A percentile compares a stretch with the other conserved stretches of the same genome.
Conservation (phyloP, 2,797 vertebrate species). For the Antennarius maculatus region DNA sequence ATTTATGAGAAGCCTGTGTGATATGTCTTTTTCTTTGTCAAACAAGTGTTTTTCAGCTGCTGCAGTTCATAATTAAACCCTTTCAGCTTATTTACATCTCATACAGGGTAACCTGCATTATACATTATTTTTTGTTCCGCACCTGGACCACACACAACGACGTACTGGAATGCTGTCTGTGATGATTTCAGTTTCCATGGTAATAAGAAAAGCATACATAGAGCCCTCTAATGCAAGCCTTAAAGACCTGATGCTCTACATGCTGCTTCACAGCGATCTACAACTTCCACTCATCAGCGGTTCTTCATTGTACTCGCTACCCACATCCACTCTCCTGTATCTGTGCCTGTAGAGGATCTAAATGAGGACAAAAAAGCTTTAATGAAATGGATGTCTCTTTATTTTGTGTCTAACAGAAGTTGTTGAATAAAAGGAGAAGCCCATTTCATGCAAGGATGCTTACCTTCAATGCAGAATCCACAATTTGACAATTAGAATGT, state of each 20-base stretch:
- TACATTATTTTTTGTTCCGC: conserved; percentile 30
- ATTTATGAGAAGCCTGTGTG: conserved; percentile 13
- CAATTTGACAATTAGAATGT: not conserved
- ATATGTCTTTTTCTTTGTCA: conserved; percentile 11
- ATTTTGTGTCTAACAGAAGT: conserved; percentile 19
- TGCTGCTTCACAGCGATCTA: conserved; percentile 30
- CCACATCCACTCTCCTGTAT: conserved; percentile 7
- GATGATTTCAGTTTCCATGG: conserved; percentile 75
- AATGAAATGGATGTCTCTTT: conserved; percentile 48
- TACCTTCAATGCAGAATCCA: not conserved
- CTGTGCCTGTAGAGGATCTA: conserved; percentile 23
- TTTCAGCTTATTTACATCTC: no score
- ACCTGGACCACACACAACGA: conserved; percentile 52
- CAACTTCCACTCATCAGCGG: conserved; percentile 38
- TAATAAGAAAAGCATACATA: conserved; percentile 56
- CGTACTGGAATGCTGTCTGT: conserved; percentile 40
- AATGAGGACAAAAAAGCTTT: conserved; percentile 29
- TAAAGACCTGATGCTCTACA: conserved; percentile 39
- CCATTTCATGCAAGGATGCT: not conserved
- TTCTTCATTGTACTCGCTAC: not conserved
- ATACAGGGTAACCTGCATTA: no score
- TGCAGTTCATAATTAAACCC: not conserved
- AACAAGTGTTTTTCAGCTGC: conserved; percentile 8
- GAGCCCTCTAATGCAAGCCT: conserved; percentile 48
- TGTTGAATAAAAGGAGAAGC: not conserved